A percentile compares a stretch with the other conserved stretches of the same genome.
Evolutionary conservation across 2,888 invertebrate species (phyloP).

Genomic region (Tridacna crocea): DNA sequence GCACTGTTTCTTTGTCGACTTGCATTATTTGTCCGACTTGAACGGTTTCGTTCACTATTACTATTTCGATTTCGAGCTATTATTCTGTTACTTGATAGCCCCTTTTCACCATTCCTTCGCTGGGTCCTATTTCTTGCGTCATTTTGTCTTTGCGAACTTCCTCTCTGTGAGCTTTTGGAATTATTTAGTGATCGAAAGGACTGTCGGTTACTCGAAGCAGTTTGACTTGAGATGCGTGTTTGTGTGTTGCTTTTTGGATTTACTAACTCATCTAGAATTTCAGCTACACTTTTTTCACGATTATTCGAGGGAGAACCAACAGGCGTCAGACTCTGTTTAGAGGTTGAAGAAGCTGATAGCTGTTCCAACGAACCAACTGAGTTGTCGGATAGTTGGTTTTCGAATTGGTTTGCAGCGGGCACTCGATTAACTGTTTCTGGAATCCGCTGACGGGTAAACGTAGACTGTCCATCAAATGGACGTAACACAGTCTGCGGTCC

Average conservation of each 20-base stretch:
- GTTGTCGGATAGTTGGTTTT: background rate
- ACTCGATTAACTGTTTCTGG: background rate
- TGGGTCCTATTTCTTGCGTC: too few relatives aligned
- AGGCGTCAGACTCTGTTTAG: background rate
- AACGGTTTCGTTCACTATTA: background rate
- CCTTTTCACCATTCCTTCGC: too few relatives aligned
- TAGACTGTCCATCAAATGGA: background rate
- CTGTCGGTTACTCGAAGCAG: background rate
- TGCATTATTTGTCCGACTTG: too few relatives aligned
- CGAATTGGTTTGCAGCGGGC: constrained; percentile 1
- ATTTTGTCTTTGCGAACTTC: too few relatives aligned
- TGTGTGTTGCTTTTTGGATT: background rate
- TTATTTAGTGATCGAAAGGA: too few relatives aligned
- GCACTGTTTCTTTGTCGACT: too few relatives aligned
- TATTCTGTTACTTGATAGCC: too few relatives aligned
- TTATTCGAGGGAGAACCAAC: constrained; percentile 13
- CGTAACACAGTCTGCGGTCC: background rate
- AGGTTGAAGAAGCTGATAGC: background rate
- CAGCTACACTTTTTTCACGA: background rate
- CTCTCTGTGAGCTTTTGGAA: too few relatives aligned
- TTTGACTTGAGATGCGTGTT: background rate
- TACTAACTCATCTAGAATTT: constrained; percentile 3
- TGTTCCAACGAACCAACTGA: background rate
- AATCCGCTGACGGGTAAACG: background rate
- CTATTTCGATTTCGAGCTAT: background rate